phyloP scores from a whole-genome alignment of 92 coral and sea anemone genomes.

The Actinostola sp. region DNA sequence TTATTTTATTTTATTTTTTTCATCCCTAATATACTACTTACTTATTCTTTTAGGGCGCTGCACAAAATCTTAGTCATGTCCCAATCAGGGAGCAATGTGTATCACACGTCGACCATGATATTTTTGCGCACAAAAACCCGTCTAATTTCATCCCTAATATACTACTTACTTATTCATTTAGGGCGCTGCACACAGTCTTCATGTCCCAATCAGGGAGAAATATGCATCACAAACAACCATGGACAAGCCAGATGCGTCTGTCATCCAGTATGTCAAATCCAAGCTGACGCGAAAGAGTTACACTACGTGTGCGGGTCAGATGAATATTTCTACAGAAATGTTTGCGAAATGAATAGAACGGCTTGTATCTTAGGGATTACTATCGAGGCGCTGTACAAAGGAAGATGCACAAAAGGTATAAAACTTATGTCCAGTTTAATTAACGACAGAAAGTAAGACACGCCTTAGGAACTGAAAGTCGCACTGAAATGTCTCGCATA shows the following conservation, averaged over 20 bases:
- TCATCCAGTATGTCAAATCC: constrained; percentile 50
- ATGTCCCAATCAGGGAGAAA: constrained; percentile 53
- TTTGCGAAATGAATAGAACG: constrained; percentile 64
- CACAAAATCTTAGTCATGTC: no score
- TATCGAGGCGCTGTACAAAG: constrained; percentile 10
- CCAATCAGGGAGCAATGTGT: no score
- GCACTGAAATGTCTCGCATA: no score
- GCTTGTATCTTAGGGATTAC: constrained; percentile 64
- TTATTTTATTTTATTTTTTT: no score
- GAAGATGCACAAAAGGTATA: constrained; percentile 30
- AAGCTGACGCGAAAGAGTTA: constrained; percentile 28
- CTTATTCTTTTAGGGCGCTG: no score
- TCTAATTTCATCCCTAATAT: no score
- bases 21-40: no score
- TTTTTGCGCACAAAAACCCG: no score
- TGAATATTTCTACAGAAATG: constrained; percentile 54
- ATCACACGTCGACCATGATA: no score
- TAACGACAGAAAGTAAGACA: background rate
- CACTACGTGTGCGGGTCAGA: constrained; percentile 73
- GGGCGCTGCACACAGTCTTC: constrained; percentile 24
- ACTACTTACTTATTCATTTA: background rate
- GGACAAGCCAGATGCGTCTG: constrained; percentile 55
- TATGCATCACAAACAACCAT: constrained; percentile 39
- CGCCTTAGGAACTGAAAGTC: no score
- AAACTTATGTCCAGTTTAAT: background rate